Base-by-base conservation (phyloP, 2,888 invertebrate species). In the Ophion ventricosus region DNA sequence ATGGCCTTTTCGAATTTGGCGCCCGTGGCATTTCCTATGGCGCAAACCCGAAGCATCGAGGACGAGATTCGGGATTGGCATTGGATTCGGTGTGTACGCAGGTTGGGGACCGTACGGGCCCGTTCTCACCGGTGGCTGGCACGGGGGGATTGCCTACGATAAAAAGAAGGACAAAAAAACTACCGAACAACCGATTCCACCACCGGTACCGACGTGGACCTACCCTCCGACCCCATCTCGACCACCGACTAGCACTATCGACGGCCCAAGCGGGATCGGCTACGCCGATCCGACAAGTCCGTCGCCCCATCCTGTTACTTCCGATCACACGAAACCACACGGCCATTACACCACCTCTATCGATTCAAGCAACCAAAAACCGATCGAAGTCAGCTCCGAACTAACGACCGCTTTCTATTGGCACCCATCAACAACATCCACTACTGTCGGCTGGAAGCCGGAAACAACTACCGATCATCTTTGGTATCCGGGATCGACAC, bases 211-310 rank as follows among this genome's bases (percentile, higher is more conserved):
- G 29, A n/a, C 25, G n/a, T 17, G 23, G 25, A 74, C 23, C 23
- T 29, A 40, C 7, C 10, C 40, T 0, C 20, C 35, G 29, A 20
- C 35, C 3, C 5, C 11, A n/a, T 40, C 20, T 40, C 35, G 35
- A 40, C 20, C 66, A 0, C n/a, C n/a, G 66, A 66, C 35, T 20
- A n/a, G 40, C 14, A 2, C 20, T 14, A 7, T 43, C 14, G 40
- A 10, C 26, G 61, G n/a, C 23, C 74, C 61, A 7, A 61, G 61
- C 25, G 74, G 25, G 0, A 43, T 63, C 5, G 74, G 61, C 43
- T 26, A 17, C 43, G n/a, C 26, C 17, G 61, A 49, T n/a, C 1
- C 49, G 49, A 14, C 49, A 14, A 49, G 3, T 3, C 0, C 4
- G 14, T 4, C 49, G 49, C 49, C 49, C 14, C n/a, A n/a, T n/a